Conservation (phyloP, 1,140 invertebrate genomes). For the Anthonomus grandis region DNA sequence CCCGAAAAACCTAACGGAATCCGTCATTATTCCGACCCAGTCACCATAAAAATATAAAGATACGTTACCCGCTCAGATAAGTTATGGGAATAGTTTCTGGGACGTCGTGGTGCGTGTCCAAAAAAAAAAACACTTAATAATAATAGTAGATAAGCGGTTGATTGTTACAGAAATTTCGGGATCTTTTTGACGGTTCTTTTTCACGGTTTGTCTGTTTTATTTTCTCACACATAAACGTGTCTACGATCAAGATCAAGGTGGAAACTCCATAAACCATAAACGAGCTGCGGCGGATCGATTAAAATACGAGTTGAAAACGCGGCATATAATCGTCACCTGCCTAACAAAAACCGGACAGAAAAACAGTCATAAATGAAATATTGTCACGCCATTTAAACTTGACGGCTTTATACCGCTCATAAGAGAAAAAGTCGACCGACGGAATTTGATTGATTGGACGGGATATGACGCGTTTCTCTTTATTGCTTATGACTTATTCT, state of each 20-base stretch:
- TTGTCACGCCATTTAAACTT: slow-evolving; percentile 17
- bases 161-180: background rate
- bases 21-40: slow-evolving; percentile 8
- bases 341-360: slow-evolving; percentile 8
- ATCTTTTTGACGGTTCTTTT: background rate
- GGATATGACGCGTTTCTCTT: slow-evolving; percentile 15
- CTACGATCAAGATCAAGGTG: background rate
- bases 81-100: slow-evolving; percentile 13
- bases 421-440: slow-evolving; percentile 4
- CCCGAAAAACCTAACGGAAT: slow-evolving; percentile 12
- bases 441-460: slow-evolving; percentile 21
- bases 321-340: background rate
- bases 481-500: slow-evolving; percentile 24
- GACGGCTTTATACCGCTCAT: slow-evolving; percentile 9
- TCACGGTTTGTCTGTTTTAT: background rate
- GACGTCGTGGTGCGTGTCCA: slow-evolving; percentile 1
- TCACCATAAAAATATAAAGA: slow-evolving; percentile 13
- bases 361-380: slow-evolving; percentile 18
- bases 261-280: background rate
- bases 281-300: no score
- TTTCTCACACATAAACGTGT: background rate
- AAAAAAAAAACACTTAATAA: slow-evolving; percentile 1
- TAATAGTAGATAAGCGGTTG: background rate
- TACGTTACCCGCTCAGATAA: background rate
- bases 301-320: no score